Base-by-base conservation (phyloP, 2,113 vertebrate genomes). In the Heloderma charlesbogerti region DNA sequence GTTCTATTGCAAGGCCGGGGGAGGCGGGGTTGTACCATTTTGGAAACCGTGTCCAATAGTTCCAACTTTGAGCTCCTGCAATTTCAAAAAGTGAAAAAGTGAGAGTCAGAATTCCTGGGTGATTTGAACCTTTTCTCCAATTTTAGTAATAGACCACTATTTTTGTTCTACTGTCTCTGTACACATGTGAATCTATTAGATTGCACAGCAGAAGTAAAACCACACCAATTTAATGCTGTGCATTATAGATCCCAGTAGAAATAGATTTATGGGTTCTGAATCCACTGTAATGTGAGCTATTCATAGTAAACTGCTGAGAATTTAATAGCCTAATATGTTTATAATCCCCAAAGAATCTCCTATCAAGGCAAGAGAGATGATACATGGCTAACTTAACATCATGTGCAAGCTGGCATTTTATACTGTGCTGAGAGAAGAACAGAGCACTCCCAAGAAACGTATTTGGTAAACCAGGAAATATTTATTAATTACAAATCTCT, bases 331-430 rank as follows among this genome's bases (percentile, higher is more conserved):
- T 94, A 80, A 90, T 80, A 20, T 87, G 92, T 89, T 89, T 88
- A 95, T 93, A 92, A 95, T 94, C 96, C 91, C 86, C 54, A 72
- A 34, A 77, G 84, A 91, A 60, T 82, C 10, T 92, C 54, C 27
- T 94, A 88, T 91, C 94, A 92, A 84, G 94, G 82, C 86, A 74
- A 93, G 89, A 86, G 43, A 75, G 95, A 95, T 86, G 83, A 69
- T 71, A 91, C 74, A 92, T 92, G 29, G 90, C 82, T 93, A 80
- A 84, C 82, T 84, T 94, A 75, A 82, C 81, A 75, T 89, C 90
- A 94, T 92, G 2, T n/a, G 89, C 87, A 79, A 72, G 95, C 91
- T 95, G 85, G 91, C 31, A 4, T 96, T 95, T 51, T 96, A 96
- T 69, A 94, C 94, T 51, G 34, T 51, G 18, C 60, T 40, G 27